These are phyloP conservation scores for Eulemur rubriventer DNA, from an alignment of 2,797 vertebrate species.

Conservation along the genomic window DNA sequence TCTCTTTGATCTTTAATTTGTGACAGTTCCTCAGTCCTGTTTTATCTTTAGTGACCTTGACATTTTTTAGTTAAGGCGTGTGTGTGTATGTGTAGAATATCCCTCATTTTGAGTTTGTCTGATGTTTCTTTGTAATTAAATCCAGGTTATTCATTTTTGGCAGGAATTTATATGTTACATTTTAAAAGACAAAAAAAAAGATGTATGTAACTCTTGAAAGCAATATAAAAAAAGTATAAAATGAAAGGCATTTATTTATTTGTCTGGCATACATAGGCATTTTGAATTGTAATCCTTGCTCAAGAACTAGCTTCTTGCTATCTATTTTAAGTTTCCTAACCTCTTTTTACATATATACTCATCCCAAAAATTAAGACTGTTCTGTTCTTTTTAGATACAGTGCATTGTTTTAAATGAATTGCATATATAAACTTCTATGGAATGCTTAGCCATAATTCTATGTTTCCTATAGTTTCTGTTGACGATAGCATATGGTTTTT, in stretches of 20 bases:
- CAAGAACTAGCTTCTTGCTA: neutral
- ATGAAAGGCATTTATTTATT: neutral
- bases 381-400: neutral
- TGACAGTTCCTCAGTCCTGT: too few species aligned
- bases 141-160: too few species aligned
- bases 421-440: conserved; percentile 7
- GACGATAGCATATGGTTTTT: neutral
- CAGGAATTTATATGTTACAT: neutral
- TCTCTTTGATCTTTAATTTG: too few species aligned
- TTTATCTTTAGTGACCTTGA: too few species aligned
- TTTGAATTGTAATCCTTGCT: conserved; percentile 1
- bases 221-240: neutral
- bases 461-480: neutral
- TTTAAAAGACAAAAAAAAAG: conserved; percentile 30
- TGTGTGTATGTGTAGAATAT: too few species aligned
- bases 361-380: conserved; percentile 17
- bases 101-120: too few species aligned
- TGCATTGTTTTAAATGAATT: conserved; percentile 39
- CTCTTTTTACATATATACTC: neutral
- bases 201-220: neutral
- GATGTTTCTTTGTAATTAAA: too few species aligned
- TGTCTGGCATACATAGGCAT: neutral
- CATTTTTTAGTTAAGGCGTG: too few species aligned
- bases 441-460: neutral
- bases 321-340: conserved; percentile 5